phyloP scores from a whole-genome alignment of 2,113 vertebrate genomes.

The Bos indicus region DNA sequence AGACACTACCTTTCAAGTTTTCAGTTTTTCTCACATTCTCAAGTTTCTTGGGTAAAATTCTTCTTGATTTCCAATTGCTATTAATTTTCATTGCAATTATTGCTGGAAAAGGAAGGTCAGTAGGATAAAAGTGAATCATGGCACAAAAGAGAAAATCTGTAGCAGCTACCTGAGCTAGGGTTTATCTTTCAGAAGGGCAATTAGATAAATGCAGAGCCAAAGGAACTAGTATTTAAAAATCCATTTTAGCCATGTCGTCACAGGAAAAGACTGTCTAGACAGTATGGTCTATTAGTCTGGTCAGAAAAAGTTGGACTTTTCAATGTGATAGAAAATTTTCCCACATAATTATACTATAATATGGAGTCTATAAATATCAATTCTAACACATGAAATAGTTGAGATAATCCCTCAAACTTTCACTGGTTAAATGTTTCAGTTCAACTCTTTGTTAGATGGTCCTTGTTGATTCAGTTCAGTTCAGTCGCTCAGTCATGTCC shows the following conservation, averaged over 20 bases:
- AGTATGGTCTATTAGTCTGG: not conserved
- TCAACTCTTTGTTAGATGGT: not conserved
- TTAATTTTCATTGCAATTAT: conserved; percentile 24
- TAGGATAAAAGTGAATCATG: conserved; percentile 2
- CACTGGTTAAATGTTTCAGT: not conserved
- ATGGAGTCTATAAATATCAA: conserved; percentile 10
- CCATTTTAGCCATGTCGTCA: not conserved
- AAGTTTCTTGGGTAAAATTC: conserved; percentile 18
- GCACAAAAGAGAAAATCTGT: not conserved
- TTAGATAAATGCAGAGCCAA: not conserved
- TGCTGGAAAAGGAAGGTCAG: conserved; percentile 5
- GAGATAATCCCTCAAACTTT: not conserved
- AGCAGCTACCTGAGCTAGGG: not conserved
- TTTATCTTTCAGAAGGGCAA: conserved; percentile 36
- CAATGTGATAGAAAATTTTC: not conserved
- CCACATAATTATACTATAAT: not conserved
- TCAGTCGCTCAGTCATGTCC: not conserved
- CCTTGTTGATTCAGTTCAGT: not conserved
- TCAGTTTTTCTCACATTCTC: conserved; percentile 30
- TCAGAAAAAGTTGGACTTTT: not conserved
- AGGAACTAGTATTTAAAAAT: conserved; percentile 4
- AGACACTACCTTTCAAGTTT: not conserved
- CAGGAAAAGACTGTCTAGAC: not conserved
- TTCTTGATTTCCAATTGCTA: conserved; percentile 37
- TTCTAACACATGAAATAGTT: not conserved